Conservation (phyloP, 2,797 vertebrate genomes). For the Pteronotus mesoamericanus region DNA sequence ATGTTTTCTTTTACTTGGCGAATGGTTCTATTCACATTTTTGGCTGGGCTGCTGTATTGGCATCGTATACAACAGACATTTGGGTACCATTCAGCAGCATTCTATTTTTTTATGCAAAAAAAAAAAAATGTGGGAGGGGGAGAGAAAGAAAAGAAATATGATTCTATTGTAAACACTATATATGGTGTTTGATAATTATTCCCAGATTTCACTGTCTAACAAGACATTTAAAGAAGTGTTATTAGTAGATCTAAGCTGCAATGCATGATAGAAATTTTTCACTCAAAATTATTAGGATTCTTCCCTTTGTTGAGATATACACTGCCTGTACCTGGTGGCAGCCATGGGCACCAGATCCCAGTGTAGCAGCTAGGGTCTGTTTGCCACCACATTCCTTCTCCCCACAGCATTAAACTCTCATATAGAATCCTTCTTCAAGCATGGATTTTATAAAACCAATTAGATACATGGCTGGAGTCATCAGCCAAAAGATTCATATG, state of each 20-base stretch:
- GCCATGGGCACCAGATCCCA: conserved; percentile 37
- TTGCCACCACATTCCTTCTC: background rate
- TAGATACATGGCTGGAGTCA: conserved; percentile 49
- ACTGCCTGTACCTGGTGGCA: conserved; percentile 47
- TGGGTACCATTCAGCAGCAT: conserved; percentile 83
- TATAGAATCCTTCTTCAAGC: background rate
- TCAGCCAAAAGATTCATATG: conserved; percentile 41
- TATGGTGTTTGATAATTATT: conserved; percentile 85
- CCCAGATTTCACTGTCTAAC: conserved; percentile 83
- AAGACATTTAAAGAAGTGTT: conserved; percentile 78
- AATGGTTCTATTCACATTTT: conserved; percentile 80
- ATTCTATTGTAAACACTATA: conserved; percentile 83
- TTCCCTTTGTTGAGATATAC: conserved; percentile 38
- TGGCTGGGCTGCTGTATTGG: conserved; percentile 83
- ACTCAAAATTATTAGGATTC: conserved; percentile 67
- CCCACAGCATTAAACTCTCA: background rate
- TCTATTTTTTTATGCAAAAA: conserved; percentile 81
- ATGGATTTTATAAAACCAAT: conserved; percentile 37
- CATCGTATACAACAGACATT: conserved; percentile 78
- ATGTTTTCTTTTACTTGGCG: conserved; percentile 86
- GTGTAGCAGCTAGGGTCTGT: conserved; percentile 30
- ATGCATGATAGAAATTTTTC: conserved; percentile 72
- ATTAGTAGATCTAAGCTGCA: conserved; percentile 74
- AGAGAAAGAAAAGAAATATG: conserved; percentile 78
- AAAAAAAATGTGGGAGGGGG: conserved; percentile 13